phyloP scores from a whole-genome alignment of 92 coral and sea anemone genomes.

The Muricea muricata region DNA sequence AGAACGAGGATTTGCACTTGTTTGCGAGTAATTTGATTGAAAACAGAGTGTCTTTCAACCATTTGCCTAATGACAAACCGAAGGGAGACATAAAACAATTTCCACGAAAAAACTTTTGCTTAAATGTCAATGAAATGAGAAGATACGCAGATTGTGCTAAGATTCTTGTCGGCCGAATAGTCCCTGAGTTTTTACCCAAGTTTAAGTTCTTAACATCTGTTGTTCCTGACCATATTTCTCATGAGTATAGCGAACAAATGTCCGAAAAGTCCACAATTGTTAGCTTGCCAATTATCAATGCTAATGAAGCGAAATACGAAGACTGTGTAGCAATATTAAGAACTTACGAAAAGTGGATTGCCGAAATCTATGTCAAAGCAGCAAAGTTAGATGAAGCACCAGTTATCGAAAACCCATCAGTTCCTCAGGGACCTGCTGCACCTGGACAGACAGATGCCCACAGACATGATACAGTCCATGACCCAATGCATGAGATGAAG shows the following conservation, averaged over 20 bases:
- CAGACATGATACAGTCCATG: conserved; percentile 52
- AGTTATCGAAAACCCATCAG: conserved; percentile 57
- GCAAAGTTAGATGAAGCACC: conserved; percentile 62
- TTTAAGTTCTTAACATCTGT: conserved; percentile 62
- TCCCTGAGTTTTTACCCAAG: conserved; percentile 51
- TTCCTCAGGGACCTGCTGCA: conserved; percentile 73
- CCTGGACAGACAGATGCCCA: conserved; percentile 75
- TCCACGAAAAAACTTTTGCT: conserved; percentile 43
- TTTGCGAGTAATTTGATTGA: conserved; percentile 71
- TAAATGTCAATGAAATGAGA: conserved; percentile 52
- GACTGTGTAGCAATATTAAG: conserved; percentile 69
- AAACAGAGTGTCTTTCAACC: conserved; percentile 60
- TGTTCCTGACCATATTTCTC: conserved; percentile 65
- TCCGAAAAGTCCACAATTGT: conserved; percentile 61
- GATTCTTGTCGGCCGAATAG: conserved; percentile 54
- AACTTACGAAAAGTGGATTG: conserved; percentile 69
- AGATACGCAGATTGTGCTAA: conserved; percentile 64
- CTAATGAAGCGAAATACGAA: conserved; percentile 62
- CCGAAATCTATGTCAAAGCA: conserved; percentile 70
- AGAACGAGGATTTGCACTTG: conserved; percentile 71
- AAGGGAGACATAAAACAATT: conserved; percentile 44
- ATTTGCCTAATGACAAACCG: conserved; percentile 60
- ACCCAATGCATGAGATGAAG: conserved; percentile 70
- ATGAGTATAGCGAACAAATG: conserved; percentile 64
- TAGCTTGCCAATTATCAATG: conserved; percentile 66